Conservation (phyloP, 2,113 vertebrate genomes). For the Syngnathus scovelli region DNA sequence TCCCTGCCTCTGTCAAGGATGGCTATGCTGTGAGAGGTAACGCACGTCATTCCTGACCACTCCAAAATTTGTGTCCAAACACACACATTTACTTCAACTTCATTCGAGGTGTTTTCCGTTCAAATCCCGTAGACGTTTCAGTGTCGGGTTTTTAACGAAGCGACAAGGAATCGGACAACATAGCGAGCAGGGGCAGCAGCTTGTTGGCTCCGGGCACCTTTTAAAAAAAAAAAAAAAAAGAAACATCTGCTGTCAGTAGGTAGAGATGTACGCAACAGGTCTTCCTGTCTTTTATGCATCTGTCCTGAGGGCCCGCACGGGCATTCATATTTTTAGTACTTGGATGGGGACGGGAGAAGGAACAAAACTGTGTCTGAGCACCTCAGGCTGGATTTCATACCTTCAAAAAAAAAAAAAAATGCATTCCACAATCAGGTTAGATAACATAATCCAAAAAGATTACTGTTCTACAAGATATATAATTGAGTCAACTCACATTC, state of each 20-base stretch:
- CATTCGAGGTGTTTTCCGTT: neutral
- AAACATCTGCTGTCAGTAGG: slow-evolving; percentile 41
- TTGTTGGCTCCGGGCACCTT: slow-evolving; percentile 25
- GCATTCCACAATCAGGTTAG: neutral
- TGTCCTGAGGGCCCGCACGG: slow-evolving; percentile 26
- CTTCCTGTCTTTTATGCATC: slow-evolving; percentile 24
- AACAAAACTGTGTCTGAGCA: slow-evolving; percentile 3
- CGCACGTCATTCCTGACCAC: neutral
- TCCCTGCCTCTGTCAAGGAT: slow-evolving; percentile 98
- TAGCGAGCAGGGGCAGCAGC: slow-evolving; percentile 29
- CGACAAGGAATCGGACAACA: slow-evolving; percentile 19
- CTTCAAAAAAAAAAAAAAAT: neutral
- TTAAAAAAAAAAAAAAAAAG: slow-evolving; percentile 6
- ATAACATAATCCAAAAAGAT: neutral
- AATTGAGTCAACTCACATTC: neutral
- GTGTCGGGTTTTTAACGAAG: slow-evolving; percentile 4
- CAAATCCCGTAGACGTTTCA: neutral
- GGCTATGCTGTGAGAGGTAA: slow-evolving; percentile 98
- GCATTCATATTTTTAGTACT: slow-evolving; percentile 2
- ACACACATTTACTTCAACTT: neutral
- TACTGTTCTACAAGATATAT: neutral
- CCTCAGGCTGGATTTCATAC: slow-evolving; percentile 1
- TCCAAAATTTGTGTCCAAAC: no score
- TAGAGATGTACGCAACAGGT: slow-evolving; percentile 26
- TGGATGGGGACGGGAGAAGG: slow-evolving; percentile 2